Base-by-base conservation (phyloP, 2,888 invertebrate genomes). In the Stramonita haemastoma region DNA sequence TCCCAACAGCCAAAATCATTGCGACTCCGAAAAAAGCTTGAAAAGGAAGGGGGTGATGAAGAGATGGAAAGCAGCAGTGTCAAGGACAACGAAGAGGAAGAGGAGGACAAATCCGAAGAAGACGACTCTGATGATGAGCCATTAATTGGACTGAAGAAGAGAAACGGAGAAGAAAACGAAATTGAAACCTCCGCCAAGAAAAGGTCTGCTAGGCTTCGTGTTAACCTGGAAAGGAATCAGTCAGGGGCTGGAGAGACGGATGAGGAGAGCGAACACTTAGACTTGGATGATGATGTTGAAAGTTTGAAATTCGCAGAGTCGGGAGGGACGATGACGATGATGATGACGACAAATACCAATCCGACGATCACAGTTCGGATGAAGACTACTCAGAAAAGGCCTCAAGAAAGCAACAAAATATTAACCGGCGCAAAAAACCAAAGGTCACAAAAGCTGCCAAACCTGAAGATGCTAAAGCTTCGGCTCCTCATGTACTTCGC, bases 21-120 rank as follows among this genome's bases (percentile, higher is more conserved):
- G 0, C 81, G 81, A 17, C 81, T 83, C 26, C 81, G 36, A 11
- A 83, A 83, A 83, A 85, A 85, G 85, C 87, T 70, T n/a, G 89
- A 90, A 86, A 66, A 86, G 29, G 87, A 86, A 77, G 79, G 57
- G 19, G 90, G 89, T 79, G 90, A 90, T 79, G 79, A 79, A 36
- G 87, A 86, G 29, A 29, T 66, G 36, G 87, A 86, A 66, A 46
- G 26, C 22, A 22, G 8, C 22, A 22, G 19, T 46, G 26, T 36
- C 13, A 83, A 83, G 46, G 81, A 83, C 81, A 83, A 46, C 46
- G 79, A 81, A n/a, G 79, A 60, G n/a, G 90, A 89, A 70, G 90
- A 91, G 60, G 89, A 91, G 2, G 88, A 86, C 46, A 89, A 89
- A 60, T 89, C 88, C 70, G 73, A 89, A 29, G 89, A 89, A 17